Base-by-base conservation (phyloP, 2,797 vertebrate species). In the Melanotaenia boesemani region DNA sequence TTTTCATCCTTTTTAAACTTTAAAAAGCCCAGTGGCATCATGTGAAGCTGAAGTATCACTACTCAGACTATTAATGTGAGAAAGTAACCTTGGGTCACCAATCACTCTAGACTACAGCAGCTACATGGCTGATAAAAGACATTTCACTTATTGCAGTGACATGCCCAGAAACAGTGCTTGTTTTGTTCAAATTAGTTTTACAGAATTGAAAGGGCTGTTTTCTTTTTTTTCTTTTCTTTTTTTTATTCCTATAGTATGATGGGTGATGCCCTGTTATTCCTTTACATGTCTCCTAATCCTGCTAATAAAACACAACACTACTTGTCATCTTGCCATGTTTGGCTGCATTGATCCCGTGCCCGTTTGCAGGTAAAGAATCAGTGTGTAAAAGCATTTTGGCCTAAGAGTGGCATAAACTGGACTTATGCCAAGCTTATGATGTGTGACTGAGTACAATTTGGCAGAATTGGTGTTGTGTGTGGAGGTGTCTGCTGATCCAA, bases 131-230 rank as follows among this genome's bases (percentile, higher is more conserved):
- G 32, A 26, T 71, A 57, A 64, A 61, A 87, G 70, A 75, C 50
- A 61, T 26, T 67, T 26, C 24, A 3, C 44, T 59, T 44, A 68
- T 67, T 77, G 16, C 67, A 67, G 44, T 74, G 74, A 77, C 77
- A 72, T 67, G 20, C 55, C 46, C 0, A 18, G 54, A 74, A 74
- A 74, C 52, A 0, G 30, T 72, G 67, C 76, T 81, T 86, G 81
- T 80, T 83, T 83, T 65, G 57, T 77, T 58, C 64, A 83, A 87
- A 89, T 82, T 1, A 81, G 32, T 82, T 81, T 85, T 61, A 50
- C 52, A 72, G 24, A 78, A 44, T 80, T 73, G 59, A 7, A 34
- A 61, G 36, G 16, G 52, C 18, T 12, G 24, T 60, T 57, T 12
- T 54, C 20, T 62, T 70, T 39, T 36, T 7, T 37, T 58, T 46